phyloP scores from a whole-genome alignment of 2,888 invertebrate species.

The Stenodera caucasica region DNA sequence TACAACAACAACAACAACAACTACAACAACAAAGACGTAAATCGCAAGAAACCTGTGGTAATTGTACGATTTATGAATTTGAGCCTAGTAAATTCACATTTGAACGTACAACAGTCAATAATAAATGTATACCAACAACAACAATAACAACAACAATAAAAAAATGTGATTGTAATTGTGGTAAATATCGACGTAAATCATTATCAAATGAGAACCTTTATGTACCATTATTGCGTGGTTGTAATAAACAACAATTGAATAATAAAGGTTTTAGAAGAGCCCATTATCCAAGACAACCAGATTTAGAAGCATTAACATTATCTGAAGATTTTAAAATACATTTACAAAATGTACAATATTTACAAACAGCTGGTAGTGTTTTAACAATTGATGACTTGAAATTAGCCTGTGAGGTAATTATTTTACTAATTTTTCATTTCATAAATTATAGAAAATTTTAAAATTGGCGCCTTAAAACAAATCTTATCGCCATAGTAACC shows the following conservation, averaged over 20 bases:
- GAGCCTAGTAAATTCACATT: constrained; percentile 41
- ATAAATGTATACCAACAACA: constrained; percentile 24
- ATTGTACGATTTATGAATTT: constrained; percentile 53
- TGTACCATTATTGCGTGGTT: constrained; percentile 53
- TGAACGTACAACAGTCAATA: background rate
- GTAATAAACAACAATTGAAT: constrained; percentile 34
- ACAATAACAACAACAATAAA: constrained; percentile 19
- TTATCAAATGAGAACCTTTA: constrained; percentile 65
- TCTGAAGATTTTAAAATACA: constrained; percentile 73
- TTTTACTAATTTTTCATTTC: no score
- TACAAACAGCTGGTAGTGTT: constrained; percentile 70
- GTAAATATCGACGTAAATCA: constrained; percentile 57
- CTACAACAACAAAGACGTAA: constrained; percentile 35
- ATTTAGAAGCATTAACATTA: constrained; percentile 64
- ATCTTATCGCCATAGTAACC: no score
- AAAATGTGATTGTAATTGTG: constrained; percentile 47
- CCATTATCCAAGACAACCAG: constrained; percentile 52
- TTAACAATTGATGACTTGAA: constrained; percentile 64
- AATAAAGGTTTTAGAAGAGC: constrained; percentile 48
- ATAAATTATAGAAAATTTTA: background rate
- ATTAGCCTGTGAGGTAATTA: constrained; percentile 51
- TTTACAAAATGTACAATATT: constrained; percentile 71
- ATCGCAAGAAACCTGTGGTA: constrained; percentile 50
- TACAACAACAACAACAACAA: constrained; percentile 1
- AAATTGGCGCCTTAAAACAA: background rate